phyloP scores from a whole-genome alignment of 2,113 vertebrate species.

The Catagonus wagneri region DNA sequence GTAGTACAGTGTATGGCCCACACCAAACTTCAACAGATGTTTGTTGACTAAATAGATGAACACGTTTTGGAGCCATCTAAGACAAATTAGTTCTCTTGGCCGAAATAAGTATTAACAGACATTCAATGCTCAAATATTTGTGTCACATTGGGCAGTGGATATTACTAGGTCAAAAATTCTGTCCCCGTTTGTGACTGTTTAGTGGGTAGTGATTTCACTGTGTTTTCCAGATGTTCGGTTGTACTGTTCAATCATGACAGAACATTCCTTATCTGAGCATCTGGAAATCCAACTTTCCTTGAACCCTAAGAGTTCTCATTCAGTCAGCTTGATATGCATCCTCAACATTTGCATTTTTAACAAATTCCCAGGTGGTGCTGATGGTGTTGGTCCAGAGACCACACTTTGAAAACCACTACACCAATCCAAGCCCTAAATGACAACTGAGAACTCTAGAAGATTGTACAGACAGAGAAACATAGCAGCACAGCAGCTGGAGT shows the following conservation, averaged over 20 bases:
- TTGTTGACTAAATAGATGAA: neutral
- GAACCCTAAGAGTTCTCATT: neutral
- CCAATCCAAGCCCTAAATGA: neutral
- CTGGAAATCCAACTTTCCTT: neutral
- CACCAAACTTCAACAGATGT: neutral
- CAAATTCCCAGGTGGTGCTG: neutral
- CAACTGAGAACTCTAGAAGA: neutral
- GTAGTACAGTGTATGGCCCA: neutral
- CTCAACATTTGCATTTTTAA: neutral
- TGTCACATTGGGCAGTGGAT: no score
- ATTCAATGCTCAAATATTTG: neutral
- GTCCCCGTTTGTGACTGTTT: neutral
- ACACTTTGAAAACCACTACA: neutral
- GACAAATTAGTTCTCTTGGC: neutral
- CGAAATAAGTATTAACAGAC: neutral
- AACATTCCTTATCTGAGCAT: neutral
- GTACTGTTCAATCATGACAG: neutral
- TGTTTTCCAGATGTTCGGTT: neutral
- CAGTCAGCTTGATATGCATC: neutral
- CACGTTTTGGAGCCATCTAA: neutral
- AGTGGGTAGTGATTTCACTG: neutral
- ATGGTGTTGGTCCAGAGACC: neutral
- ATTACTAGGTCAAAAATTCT: neutral
- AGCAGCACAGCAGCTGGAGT: neutral
- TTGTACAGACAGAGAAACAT: neutral